A percentile compares a stretch with the other conserved stretches of the same genome.
These are phyloP conservation scores for Falco rusticolus DNA, from an alignment of 2,797 vertebrate species.

Conservation along the genomic window DNA sequence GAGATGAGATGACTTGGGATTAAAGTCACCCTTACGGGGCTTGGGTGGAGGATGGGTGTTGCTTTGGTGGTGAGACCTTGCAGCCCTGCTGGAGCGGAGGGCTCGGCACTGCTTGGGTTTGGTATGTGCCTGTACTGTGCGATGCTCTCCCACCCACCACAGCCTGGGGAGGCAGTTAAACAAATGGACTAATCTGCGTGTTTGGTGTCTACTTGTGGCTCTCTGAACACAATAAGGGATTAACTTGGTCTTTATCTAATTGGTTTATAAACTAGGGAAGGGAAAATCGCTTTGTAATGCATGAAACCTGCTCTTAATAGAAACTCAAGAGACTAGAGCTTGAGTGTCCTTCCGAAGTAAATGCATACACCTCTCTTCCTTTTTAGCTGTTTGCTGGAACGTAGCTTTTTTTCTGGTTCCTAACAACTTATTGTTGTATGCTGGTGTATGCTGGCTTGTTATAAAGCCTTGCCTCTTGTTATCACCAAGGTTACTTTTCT, in stretches of 20 bases:
- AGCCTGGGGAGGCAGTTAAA: neutral
- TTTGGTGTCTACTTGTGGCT: constrained; percentile 48
- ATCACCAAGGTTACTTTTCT: neutral
- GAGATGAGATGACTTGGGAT: neutral
- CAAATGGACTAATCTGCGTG: neutral
- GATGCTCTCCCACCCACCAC: neutral
- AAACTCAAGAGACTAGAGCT: neutral
- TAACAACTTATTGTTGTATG: too few species aligned
- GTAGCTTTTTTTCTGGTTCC: neutral
- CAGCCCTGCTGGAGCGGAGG: neutral
- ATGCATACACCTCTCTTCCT: neutral
- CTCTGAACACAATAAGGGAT: constrained; percentile 41
- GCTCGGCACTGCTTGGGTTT: neutral
- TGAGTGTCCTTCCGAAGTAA: neutral
- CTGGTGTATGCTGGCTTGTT: neutral
- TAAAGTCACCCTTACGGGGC: neutral
- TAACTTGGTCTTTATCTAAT: constrained; percentile 69
- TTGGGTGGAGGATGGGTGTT: neutral
- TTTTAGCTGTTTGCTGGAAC: neutral
- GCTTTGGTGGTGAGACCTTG: neutral
- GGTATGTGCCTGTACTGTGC: accelerated
- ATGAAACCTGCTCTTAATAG: constrained; percentile 42
- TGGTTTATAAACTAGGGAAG: constrained; percentile 58
- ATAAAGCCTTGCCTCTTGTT: neutral
- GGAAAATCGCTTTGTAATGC: constrained; percentile 46